Evolutionary conservation across 2,888 invertebrate genomes (phyloP).

Genomic region (Chouioia cunea): DNA sequence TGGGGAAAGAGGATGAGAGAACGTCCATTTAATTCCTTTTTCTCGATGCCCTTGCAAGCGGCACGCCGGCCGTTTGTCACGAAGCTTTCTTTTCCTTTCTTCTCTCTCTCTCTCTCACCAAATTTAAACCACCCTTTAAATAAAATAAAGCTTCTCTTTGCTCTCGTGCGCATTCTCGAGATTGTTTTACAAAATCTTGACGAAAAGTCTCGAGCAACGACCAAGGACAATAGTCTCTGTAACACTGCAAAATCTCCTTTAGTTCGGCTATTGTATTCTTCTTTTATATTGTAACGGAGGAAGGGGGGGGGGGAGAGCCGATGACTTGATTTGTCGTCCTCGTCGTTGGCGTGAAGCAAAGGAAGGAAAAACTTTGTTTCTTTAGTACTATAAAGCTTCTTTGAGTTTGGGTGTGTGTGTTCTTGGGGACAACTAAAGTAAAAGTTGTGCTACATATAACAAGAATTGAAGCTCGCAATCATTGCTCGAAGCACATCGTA

Average conservation of each 20-base stretch:
- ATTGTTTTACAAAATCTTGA: conserved; percentile 26
- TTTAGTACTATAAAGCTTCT: too few relatives aligned
- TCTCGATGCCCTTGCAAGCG: not conserved
- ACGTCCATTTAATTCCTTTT: too few relatives aligned
- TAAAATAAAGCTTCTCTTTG: not conserved
- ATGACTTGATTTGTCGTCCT: too few relatives aligned
- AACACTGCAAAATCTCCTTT: not conserved
- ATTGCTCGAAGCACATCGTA: not conserved
- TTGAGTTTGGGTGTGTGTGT: not conserved
- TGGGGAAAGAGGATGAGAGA: too few relatives aligned
- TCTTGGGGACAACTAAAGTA: not conserved
- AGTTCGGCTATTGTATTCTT: not conserved
- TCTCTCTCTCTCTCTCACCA: conserved; percentile 20
- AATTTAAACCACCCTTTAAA: too few relatives aligned
- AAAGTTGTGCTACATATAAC: too few relatives aligned
- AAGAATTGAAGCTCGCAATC: not conserved
- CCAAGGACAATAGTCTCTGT: not conserved
- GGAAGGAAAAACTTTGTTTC: too few relatives aligned
- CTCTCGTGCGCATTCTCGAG: not conserved
- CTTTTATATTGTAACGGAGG: not conserved
- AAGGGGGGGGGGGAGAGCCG: not conserved
- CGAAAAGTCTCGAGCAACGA: not conserved
- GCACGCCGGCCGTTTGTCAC: conserved; percentile 27
- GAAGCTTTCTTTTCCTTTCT: conserved; percentile 40
- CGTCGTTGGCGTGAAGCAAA: too few relatives aligned